These are phyloP conservation scores for Polylopha cassiicola DNA, from an alignment of 2,888 invertebrate genomes.

Conservation along the genomic window DNA sequence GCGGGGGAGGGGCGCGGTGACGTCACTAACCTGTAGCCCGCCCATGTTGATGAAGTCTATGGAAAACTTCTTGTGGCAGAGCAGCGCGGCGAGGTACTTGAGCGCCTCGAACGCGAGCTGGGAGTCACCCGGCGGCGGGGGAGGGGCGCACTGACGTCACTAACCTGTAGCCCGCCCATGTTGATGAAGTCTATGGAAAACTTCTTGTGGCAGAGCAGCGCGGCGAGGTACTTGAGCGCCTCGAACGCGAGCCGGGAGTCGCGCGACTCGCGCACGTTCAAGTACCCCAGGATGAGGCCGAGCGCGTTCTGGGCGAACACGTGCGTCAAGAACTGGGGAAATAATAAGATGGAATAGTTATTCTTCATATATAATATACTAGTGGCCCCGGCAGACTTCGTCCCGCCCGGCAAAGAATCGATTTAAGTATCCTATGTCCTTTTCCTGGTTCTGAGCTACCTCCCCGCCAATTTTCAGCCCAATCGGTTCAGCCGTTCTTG, in stretches of 20 bases:
- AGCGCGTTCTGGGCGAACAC: constrained; percentile 96
- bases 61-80: constrained; percentile 99
- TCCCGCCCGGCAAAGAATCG: too few species aligned
- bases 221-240: constrained; percentile 95
- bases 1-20: too few species aligned
- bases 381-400: too few species aligned
- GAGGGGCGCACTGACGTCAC: constrained; percentile 11
- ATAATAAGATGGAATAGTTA: background rate
- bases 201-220: constrained; percentile 97
- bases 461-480: too few species aligned
- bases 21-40: too few species aligned
- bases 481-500: too few species aligned
- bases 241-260: constrained; percentile 97
- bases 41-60: constrained; percentile 95
- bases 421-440: too few species aligned
- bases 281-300: constrained; percentile 92
- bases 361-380: too few species aligned
- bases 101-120: constrained; percentile 97
- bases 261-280: constrained; percentile 90
- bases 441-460: too few species aligned
- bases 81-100: constrained; percentile 93
- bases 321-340: constrained; percentile 86
- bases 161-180: constrained; percentile 88
- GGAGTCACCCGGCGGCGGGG: constrained; percentile 88
- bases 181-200: constrained; percentile 97